Evolutionary conservation across 2,797 vertebrate genomes (phyloP).

Genomic region (Pteronotus mesoamericanus): DNA sequence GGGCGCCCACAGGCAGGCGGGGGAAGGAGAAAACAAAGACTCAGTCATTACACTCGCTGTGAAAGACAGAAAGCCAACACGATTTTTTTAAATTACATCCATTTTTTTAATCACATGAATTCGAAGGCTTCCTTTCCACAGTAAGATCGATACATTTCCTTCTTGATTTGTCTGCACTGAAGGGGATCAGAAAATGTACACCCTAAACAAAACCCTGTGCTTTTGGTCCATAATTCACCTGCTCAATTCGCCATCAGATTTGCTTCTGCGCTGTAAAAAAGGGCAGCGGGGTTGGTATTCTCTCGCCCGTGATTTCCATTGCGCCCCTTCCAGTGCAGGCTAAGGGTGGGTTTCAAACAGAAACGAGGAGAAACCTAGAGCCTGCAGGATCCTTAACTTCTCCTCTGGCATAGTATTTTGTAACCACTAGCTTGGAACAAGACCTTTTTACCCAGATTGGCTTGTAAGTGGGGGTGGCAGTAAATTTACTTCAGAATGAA

Average conservation of each 20-base stretch:
- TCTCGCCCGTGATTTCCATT: neutral
- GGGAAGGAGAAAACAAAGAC: constrained; percentile 56
- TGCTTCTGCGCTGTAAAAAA: neutral
- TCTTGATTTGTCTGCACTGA: neutral
- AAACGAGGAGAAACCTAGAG: neutral
- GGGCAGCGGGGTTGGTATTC: neutral
- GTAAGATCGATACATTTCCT: neutral
- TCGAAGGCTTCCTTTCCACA: neutral
- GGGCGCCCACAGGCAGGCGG: constrained; percentile 50
- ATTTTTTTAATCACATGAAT: neutral
- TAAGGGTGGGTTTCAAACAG: neutral
- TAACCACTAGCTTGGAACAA: neutral
- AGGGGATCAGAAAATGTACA: neutral
- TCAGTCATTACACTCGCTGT: neutral
- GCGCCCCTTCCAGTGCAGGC: neutral
- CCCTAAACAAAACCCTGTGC: neutral
- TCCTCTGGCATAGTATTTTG: neutral
- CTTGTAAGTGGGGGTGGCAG: neutral
- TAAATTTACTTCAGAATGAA: neutral
- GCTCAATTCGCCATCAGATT: neutral
- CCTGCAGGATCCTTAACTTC: neutral
- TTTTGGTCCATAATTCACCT: neutral
- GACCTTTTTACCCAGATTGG: neutral
- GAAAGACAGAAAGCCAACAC: neutral
- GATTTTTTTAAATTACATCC: too few relatives aligned